Percentiles rank a stretch among this genome's conserved stretches.
phyloP scores from a whole-genome alignment of 2,113 vertebrate species.

The Coptodon rendalli region DNA sequence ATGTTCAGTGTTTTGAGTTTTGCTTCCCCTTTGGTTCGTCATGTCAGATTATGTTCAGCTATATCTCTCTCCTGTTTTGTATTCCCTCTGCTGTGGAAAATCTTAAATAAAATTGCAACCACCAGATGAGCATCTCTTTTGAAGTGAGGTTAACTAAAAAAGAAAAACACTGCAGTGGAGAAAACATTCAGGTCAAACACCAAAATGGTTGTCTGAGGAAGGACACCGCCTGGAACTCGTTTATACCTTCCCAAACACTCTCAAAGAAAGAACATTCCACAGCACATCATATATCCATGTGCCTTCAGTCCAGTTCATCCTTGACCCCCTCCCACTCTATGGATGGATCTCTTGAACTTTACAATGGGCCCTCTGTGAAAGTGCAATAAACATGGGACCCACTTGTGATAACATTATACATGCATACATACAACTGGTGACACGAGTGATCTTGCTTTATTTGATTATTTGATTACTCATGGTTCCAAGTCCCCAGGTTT shows the following conservation, averaged over 20 bases:
- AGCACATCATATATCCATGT: background rate
- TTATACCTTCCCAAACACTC: background rate
- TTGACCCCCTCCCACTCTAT: background rate
- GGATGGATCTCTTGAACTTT: background rate
- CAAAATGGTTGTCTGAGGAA: background rate
- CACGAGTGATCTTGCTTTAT: background rate
- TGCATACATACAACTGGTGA: accelerated
- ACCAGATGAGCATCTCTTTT: background rate
- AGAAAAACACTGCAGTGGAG: background rate
- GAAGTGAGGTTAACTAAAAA: background rate
- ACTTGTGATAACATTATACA: accelerated
- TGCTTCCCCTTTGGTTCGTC: background rate
- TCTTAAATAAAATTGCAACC: background rate
- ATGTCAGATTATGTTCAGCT: background rate
- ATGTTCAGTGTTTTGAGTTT: accelerated
- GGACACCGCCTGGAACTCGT: background rate
- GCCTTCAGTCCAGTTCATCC: background rate
- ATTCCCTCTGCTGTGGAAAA: no score
- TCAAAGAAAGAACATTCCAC: background rate
- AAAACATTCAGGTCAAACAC: background rate
- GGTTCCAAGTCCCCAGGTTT: background rate
- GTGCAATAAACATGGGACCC: background rate
- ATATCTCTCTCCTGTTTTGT: background rate
- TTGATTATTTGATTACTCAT: background rate
- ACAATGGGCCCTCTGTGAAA: background rate